Base-by-base conservation (phyloP, 1,140 invertebrate genomes). In the Brachionus koreanus region DNA sequence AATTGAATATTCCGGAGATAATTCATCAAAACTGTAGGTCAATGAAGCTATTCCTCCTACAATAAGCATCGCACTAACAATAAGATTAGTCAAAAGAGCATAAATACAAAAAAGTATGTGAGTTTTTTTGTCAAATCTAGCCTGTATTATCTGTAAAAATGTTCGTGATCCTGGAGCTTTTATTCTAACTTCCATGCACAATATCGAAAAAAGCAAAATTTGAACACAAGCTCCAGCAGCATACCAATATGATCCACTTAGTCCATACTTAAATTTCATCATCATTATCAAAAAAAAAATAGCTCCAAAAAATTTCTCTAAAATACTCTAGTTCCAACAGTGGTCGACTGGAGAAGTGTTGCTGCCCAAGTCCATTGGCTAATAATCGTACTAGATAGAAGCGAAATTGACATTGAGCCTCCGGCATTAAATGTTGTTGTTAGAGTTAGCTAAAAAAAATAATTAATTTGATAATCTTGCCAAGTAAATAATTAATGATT, bases 331-430 rank as follows among this genome's bases (percentile, higher is more conserved):
- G 84, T 86, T 9, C 87, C 86, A 0, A 89, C 89, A 1, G 86
- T 86, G 0, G 87, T 86, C 2, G 89, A 89, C 83, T 89, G 88
- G 5, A 89, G 84, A 2, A 89, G 84, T 4, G 89, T 89, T 1
- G 89, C 89, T 1, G 88, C 87, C 89, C 89, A 89, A 33, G 87
- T 89, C 89, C 89, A 89, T 81, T 89, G 88, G 5, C 88, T 88
- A 2, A 89, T 87, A 5, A 89, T 86, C 0, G 88, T 89, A 1
- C 88, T 87, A 9, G 87, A 87, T 1, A 87, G 88, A 9, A 89
- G 67, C 5, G 88, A 88, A 7, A 87, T 84, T 39, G 85, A 87
- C 37, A 89, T 87, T 16, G 86, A 87, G 4, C 89, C 88, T 3
- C 88, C 88, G 12, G 88, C 89, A 84, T 89, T 87, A 84, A 89